phyloP scores from a whole-genome alignment of 64 coral and sea anemone species.

The Platygyra sinensis region DNA sequence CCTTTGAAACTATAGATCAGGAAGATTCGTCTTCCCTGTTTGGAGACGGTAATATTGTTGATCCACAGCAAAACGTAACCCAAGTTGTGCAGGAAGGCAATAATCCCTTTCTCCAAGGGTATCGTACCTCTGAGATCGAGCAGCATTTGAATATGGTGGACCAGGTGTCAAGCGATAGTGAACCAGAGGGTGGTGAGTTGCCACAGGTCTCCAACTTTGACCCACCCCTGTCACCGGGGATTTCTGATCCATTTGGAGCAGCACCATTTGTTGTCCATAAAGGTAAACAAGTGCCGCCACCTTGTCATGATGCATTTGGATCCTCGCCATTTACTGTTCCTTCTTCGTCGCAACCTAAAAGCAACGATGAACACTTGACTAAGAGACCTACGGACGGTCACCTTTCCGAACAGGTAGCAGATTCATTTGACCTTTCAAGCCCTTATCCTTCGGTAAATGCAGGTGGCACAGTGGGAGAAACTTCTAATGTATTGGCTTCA shows the following conservation, averaged over 20 bases:
- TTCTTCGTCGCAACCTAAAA: not conserved
- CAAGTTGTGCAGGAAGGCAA: conserved; percentile 19
- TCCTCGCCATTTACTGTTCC: conserved; percentile 30
- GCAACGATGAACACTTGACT: not conserved
- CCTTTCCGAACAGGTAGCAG: not conserved
- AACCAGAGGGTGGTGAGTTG: not conserved
- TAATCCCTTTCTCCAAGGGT: conserved; percentile 26
- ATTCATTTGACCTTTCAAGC: not conserved
- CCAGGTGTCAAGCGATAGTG: conserved; percentile 38
- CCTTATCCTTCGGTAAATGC: not conserved
- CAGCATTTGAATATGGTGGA: not conserved
- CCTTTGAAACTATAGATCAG: not conserved
- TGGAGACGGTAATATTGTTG: not conserved
- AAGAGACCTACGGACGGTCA: too few species aligned
- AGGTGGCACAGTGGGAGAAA: not conserved
- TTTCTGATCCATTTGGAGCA: conserved; percentile 57
- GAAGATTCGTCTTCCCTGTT: not conserved
- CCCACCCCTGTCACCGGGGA: conserved; percentile 48
- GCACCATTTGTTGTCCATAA: conserved; percentile 48
- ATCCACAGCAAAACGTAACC: not conserved
- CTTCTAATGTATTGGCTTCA: not conserved
- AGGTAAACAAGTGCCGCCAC: not conserved
- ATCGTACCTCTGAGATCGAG: conserved; percentile 13
- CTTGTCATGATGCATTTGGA: conserved; percentile 45
- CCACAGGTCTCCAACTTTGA: not conserved